Conservation (phyloP, 2,888 invertebrate species). For the Clepsis dumicolana region DNA sequence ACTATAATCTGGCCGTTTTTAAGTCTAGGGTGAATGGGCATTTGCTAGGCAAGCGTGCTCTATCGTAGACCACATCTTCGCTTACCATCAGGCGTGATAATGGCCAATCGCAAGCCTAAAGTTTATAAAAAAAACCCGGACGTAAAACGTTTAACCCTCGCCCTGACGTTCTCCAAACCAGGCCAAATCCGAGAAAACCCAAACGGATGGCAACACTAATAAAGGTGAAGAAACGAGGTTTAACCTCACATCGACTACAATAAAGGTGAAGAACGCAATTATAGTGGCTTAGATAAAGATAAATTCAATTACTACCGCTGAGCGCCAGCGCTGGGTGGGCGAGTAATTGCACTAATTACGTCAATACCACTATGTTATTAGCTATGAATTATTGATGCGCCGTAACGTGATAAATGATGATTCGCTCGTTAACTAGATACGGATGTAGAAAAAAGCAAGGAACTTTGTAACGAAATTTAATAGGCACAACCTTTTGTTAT, state of each 20-base stretch:
- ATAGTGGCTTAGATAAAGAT: constrained; percentile 68
- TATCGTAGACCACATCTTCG: too few species aligned
- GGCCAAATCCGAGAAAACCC: too few species aligned
- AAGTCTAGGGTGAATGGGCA: too few species aligned
- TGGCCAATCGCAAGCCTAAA: too few species aligned
- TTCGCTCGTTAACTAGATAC: constrained; percentile 65
- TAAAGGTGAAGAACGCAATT: constrained; percentile 72
- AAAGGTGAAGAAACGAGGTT: constrained; percentile 49
- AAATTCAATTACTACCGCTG: constrained; percentile 73
- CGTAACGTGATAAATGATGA: constrained; percentile 71
- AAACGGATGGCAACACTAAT: too few species aligned
- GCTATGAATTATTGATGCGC: constrained; percentile 81
- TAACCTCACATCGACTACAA: constrained; percentile 59
- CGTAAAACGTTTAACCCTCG: too few species aligned
- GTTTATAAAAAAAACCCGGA: too few species aligned
- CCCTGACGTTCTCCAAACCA: too few species aligned
- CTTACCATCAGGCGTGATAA: too few species aligned
- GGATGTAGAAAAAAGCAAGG: constrained; percentile 23
- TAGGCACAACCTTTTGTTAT: background rate
- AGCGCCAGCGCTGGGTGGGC: constrained; percentile 75
- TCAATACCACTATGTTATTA: constrained; percentile 78
- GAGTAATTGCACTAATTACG: constrained; percentile 82
- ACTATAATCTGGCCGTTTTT: too few species aligned
- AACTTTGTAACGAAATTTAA: constrained; percentile 11
- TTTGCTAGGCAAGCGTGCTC: too few species aligned